Base-by-base conservation (phyloP, 2,797 vertebrate species). In the Macropodus opercularis region DNA sequence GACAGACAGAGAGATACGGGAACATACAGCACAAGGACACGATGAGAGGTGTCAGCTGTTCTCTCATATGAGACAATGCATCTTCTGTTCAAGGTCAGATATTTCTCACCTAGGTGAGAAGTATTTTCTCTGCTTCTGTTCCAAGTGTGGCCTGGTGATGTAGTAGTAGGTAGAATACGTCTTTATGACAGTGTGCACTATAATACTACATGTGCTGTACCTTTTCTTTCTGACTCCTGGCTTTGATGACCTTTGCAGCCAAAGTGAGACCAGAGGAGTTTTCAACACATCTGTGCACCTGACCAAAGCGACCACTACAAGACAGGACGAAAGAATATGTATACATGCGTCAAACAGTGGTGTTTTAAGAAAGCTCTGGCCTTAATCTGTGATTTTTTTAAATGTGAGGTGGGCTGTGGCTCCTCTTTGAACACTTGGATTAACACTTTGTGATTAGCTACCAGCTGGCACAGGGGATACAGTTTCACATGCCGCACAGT, bases 201-300 rank as follows among this genome's bases (percentile, higher is more conserved):
- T 77, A 84, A n/a, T n/a, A n/a, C n/a, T n/a, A n/a, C n/a, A 8
- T 13, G 8, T 32, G 32, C 19, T 13, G 9, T 92, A 99, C 98
- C 96, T 98, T 99, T 74, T 99, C 94, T 78, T 96, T 99, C 54
- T 48, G 52, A 71, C 80, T 83, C 86, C 87, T 92, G 19, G 94
- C 95, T 92, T 96, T 98, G 80, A 99, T 98, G 86, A 98, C 94
- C 90, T 99, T 99, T 3, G 96, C 97, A 15, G 98, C 98, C 85
- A 99, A 89, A 66, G 95, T 95, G 63, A 99, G 93, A 62, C 97
- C 96, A 0, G 98, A 97, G 15, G 94, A 92, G 81, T 96, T 99
- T 87, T 99, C 98, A 49, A 97, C 92, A 79, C 98, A 99, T 90
- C 93, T 98, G 90, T 99, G 94, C 56, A 99, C 98, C 84, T 98